Percentiles rank a stretch among this genome's conserved stretches.
Conservation (phyloP, 2,113 vertebrate species). For the Otocyon megalotis region DNA sequence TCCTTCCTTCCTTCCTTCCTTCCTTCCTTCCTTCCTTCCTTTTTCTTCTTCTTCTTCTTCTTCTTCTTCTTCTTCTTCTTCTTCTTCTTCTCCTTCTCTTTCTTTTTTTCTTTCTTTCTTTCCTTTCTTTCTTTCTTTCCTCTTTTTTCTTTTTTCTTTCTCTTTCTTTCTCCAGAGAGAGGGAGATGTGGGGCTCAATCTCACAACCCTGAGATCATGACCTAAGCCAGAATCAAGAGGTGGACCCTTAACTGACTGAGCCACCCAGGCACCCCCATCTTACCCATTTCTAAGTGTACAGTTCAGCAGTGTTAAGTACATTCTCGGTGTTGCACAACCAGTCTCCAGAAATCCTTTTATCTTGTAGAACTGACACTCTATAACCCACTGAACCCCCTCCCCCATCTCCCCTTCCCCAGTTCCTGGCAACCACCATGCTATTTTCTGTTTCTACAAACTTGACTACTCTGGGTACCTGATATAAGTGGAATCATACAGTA, state of each 20-base stretch:
- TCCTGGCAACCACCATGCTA: not conserved
- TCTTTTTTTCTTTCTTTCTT: too few species aligned
- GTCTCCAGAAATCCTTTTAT: not conserved
- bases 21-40: too few species aligned
- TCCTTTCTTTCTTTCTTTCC: too few species aligned
- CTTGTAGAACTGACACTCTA: not conserved
- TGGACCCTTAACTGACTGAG: not conserved
- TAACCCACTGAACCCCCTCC: not conserved
- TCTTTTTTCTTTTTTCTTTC: too few species aligned
- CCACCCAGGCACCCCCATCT: not conserved
- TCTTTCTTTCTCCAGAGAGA: not conserved
- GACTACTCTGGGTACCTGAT: too few species aligned
- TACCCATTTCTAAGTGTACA: not conserved
- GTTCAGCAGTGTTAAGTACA: not conserved
- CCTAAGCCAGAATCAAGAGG: too few species aligned
- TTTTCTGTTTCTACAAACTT: not conserved
- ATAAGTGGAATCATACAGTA: not conserved
- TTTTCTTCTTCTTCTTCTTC: too few species aligned
- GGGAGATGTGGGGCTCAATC: too few species aligned
- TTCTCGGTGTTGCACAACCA: not conserved
- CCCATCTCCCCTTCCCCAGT: too few species aligned
- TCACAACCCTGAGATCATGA: too few species aligned
- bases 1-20: not conserved
- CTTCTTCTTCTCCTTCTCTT: too few species aligned
- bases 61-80: too few species aligned